Conservation (phyloP, 2,113 vertebrate species). For the Siphamia tubifer region DNA sequence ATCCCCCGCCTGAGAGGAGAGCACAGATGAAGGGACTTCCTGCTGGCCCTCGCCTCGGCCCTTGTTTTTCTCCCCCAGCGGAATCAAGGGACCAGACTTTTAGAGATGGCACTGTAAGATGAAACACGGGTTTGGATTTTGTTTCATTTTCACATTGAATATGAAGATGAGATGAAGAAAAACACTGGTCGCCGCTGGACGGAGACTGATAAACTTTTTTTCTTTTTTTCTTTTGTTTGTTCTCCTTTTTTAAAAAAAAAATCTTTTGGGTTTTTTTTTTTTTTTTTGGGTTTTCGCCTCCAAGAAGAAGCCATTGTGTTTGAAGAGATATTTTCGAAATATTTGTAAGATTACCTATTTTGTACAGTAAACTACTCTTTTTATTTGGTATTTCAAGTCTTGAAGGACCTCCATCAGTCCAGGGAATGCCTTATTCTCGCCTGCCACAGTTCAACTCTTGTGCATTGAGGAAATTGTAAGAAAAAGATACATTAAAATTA, state of each 20-base stretch:
- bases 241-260: slow-evolving; percentile 1
- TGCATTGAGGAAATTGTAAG: slow-evolving; percentile 39
- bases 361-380: slow-evolving; percentile 75
- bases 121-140: slow-evolving; percentile 73
- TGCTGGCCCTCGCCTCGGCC: slow-evolving; percentile 12
- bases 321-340: slow-evolving; percentile 80
- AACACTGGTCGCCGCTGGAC: slow-evolving; percentile 75
- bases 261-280: background rate
- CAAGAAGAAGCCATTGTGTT: slow-evolving; percentile 78
- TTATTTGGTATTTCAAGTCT: slow-evolving; percentile 70
- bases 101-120: slow-evolving; percentile 77
- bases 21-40: slow-evolving; percentile 66
- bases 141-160: slow-evolving; percentile 50
- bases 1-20: slow-evolving; percentile 54
- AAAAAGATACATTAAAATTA: slow-evolving; percentile 36
- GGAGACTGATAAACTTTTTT: slow-evolving; percentile 54
- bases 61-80: background rate
- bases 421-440: slow-evolving; percentile 80
- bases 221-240: background rate
- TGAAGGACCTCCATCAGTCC: slow-evolving; percentile 75
- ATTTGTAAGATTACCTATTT: slow-evolving; percentile 79
- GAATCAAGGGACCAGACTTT: slow-evolving; percentile 55
- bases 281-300: slow-evolving; percentile 23
- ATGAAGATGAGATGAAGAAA: slow-evolving; percentile 66
- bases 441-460: slow-evolving; percentile 45